Percentiles rank a stretch among this genome's conserved stretches.
phyloP scores from a whole-genome alignment of 2,888 invertebrate species.

The Rhopalosiphum nymphaeae region DNA sequence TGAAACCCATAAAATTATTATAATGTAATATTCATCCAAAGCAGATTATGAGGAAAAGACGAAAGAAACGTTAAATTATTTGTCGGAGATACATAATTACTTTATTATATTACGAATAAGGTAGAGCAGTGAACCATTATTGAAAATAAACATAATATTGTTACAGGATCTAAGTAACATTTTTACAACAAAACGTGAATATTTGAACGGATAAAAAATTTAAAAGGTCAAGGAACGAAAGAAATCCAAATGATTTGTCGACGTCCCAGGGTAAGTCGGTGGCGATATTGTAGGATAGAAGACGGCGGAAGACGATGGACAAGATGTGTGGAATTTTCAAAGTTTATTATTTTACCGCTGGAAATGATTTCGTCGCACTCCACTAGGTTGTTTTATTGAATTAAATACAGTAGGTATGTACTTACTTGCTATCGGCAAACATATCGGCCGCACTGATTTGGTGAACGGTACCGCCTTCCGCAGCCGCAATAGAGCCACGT shows the following conservation, averaged over 20 bases:
- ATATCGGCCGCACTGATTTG: constrained; percentile 82
- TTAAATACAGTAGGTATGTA: not conserved
- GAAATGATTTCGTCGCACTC: not conserved
- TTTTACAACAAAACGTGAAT: no score
- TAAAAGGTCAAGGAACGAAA: no score
- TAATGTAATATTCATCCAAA: not conserved
- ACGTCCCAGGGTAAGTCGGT: no score
- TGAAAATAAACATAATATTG: no score
- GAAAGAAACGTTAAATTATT: no score
- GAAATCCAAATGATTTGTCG: no score
- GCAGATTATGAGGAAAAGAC: not conserved
- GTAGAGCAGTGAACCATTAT: no score
- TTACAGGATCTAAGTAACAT: no score
- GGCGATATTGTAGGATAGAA: not conserved
- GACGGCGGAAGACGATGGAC: not conserved
- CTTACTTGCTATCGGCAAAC: constrained; percentile 79
- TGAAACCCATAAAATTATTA: not conserved
- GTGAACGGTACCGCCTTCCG: constrained; percentile 84
- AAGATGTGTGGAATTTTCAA: not conserved
- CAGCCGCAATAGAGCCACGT: constrained; percentile 83
- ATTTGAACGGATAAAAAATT: no score
- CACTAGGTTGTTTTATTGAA: no score
- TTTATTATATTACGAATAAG: no score
- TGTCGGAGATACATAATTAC: no score
- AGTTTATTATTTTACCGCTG: not conserved